Evolutionary conservation across 1,140 invertebrate species (phyloP), one percentile per base, ranked within the genome.

Genomic region (Ostrea edulis): DNA sequence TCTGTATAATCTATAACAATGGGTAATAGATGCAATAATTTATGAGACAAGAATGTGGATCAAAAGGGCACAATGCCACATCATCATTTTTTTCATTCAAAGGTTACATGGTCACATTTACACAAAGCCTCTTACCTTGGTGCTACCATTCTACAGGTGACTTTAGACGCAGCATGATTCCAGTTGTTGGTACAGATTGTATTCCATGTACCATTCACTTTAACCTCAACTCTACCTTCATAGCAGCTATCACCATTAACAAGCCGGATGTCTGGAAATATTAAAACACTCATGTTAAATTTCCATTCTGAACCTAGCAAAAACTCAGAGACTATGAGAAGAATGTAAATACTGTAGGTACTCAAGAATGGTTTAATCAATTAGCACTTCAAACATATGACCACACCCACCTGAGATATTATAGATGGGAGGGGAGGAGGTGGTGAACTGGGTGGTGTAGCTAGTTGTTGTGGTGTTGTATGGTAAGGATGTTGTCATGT

Each of bases 181-280:
- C 22, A 51, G 62, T 51, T 52, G 20, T 52, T 51, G 29, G 85
- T 11, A 53, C 55, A 86, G 1, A 86, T 20, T 22, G 65, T 86
- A n/a, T 62, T 62, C 85, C 85, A 86, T 4, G 5, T 12, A 22
- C 65, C 62, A 71, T 86, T 86, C 2, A 71, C 14, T 54, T 86
- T 86, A 44, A 86, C 62, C 44, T 86, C 85, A 51, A 86, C 14
- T 22, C 85, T 44, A 22, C 85, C 85, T n/a, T 86, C 85, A 65
- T 52, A 44, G n/a, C 85, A 86, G n/a, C 20, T 71, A 9, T 3
- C 25, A 52, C 85, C 85, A 86, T 86, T 86, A n/a, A 86, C 85
- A 51, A 86, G 65, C 14, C 85, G 62, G 7, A 86, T 35, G 12
- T 68, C 85, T 86, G 22, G 7, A 77, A 86, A 22, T 62, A 22